phyloP scores from a whole-genome alignment of 2,888 invertebrate species.

The Drosophila affinis region DNA sequence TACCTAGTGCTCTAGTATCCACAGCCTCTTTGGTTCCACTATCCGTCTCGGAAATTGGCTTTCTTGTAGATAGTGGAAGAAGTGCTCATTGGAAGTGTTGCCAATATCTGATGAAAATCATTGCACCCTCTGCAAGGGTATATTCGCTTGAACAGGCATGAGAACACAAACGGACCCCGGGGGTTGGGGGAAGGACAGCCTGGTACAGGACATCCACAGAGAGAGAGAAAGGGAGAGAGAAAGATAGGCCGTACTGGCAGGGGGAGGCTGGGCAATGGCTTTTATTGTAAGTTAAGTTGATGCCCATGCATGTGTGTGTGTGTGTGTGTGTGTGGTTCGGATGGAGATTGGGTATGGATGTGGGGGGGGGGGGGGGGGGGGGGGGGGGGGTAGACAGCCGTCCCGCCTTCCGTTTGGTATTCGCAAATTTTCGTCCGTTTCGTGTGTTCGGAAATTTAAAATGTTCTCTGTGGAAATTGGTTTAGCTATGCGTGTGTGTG shows the following conservation, averaged over 20 bases:
- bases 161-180: neutral
- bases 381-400: slow-evolving; percentile 34
- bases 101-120: neutral
- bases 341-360: slow-evolving; percentile 16
- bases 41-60: too few species aligned
- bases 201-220: neutral
- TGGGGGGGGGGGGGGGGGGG: slow-evolving; percentile 38
- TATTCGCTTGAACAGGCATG: neutral
- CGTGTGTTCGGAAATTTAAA: slow-evolving; percentile 68
- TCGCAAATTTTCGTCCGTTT: slow-evolving; percentile 65
- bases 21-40: too few species aligned
- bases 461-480: slow-evolving; percentile 71
- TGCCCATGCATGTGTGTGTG: slow-evolving; percentile 22
- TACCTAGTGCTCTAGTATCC: too few species aligned
- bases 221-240: neutral
- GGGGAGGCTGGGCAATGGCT: slow-evolving; percentile 47
- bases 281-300: slow-evolving; percentile 69
- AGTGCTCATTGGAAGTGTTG: neutral
- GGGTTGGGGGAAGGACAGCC: neutral
- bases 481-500: slow-evolving; percentile 53
- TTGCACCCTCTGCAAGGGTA: neutral
- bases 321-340: slow-evolving; percentile 31
- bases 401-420: slow-evolving; percentile 65
- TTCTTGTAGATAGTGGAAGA: too few species aligned
- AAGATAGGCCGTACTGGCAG: neutral